Base-by-base conservation (phyloP, 2,888 invertebrate genomes). In the Drosophila anomalata region DNA sequence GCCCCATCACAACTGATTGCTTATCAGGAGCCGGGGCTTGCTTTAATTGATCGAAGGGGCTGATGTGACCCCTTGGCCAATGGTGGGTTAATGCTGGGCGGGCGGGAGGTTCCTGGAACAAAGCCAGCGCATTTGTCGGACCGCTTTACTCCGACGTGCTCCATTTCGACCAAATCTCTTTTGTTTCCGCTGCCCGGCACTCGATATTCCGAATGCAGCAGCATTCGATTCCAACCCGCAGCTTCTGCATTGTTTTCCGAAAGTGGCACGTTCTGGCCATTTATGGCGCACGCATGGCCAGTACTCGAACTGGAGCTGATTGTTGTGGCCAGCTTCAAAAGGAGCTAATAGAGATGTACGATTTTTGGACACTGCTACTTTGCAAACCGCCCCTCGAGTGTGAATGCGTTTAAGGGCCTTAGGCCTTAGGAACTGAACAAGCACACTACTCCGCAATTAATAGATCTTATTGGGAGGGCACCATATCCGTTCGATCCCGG, bases 241-340 rank as follows among this genome's bases (percentile, higher is more conserved):
- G 59, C 63, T 39, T 65, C 65, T 70, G 78, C 86, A 77, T 86
- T 86, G 87, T 78, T 86, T 76, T 70, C 48, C 70, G 33, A 68
- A 65, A 70, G 70, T 56, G 78, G 87, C 84, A 84, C 84, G 84
- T 84, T 87, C 79, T 62, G 67, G 26, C 71, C 79, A 79, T 84
- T 87, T 76, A 79, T 78, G 81, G 65, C 36, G 62, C 80, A 85
- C 71, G 73, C 79, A 73, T 57, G 57, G 71, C 65, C 63, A 59
- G 46, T 63, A 51, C 33, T 14, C 29, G 24, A 24, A 14, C 26
- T 24, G 14, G 41, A 42, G 50, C 36, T 57, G 55, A 60, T 62
- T 50, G 60, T 42, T 60, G 59, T 50, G 48, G 9, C n/a, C 58
- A 42, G 52, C 9, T 24, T 33, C 31, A 7, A 17, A 42, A 42